These are phyloP conservation scores for Lordiphosa collinella DNA, from an alignment of 1,140 invertebrate genomes.

Conservation along the genomic window DNA sequence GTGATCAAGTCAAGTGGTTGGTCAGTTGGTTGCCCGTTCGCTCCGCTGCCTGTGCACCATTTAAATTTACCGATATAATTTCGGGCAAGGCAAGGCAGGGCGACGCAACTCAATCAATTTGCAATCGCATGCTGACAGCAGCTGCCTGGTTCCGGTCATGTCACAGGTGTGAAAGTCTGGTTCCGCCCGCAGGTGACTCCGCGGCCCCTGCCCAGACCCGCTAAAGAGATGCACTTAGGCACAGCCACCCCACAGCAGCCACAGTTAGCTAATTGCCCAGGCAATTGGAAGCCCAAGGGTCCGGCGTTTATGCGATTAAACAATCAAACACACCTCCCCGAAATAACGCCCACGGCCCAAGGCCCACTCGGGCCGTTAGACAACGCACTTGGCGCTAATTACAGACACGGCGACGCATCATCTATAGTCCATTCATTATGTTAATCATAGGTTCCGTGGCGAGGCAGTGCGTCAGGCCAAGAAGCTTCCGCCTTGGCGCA, in stretches of 20 bases:
- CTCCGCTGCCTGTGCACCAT: background rate
- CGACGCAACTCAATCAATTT: slow-evolving; percentile 26
- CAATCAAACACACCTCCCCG: slow-evolving; percentile 61
- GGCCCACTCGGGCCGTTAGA: background rate
- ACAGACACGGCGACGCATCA: slow-evolving; percentile 20
- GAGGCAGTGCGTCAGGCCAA: slow-evolving; percentile 46
- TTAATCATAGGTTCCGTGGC: slow-evolving; percentile 48
- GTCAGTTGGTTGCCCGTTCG: background rate
- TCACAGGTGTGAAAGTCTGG: slow-evolving; percentile 5
- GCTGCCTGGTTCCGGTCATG: slow-evolving; percentile 1
- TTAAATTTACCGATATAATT: slow-evolving; percentile 37
- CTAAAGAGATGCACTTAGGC: too few relatives aligned
- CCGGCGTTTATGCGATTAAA: slow-evolving; percentile 58
- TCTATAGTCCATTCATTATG: slow-evolving; percentile 33
- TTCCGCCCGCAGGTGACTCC: too few relatives aligned
- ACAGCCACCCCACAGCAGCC: background rate
- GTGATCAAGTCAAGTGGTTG: slow-evolving; percentile 2
- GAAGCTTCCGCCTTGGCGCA: slow-evolving; percentile 22
- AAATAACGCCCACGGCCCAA: slow-evolving; percentile 52
- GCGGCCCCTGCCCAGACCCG: too few relatives aligned
- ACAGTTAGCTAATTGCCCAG: slow-evolving; percentile 42
- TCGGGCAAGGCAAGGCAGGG: background rate
- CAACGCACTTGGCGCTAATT: background rate
- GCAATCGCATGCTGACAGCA: slow-evolving; percentile 10
- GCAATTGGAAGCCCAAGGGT: slow-evolving; percentile 41